phyloP scores from a whole-genome alignment of 2,113 vertebrate genomes.

The Propithecus coquereli region DNA sequence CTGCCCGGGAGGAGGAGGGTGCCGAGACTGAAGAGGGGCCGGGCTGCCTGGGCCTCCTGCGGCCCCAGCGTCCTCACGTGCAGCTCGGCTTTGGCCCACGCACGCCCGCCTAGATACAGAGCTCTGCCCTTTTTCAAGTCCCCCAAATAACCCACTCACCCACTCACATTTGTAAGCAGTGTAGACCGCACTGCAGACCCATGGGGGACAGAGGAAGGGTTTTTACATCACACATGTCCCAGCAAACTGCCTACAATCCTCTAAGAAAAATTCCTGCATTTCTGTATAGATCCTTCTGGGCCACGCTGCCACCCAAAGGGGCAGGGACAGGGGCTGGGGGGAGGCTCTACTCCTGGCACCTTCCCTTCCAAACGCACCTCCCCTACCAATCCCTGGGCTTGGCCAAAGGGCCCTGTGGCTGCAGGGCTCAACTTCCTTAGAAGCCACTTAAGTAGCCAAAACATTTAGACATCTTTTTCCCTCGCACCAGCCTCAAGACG shows the following conservation, averaged over 20 bases:
- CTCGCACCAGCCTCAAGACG: fast-evolving
- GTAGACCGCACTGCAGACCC: background rate
- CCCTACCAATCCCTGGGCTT: no score
- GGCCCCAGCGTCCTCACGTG: fast-evolving
- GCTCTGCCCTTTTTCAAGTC: background rate
- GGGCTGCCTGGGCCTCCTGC: background rate
- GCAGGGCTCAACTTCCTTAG: background rate
- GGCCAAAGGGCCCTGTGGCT: background rate
- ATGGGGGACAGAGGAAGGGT: background rate
- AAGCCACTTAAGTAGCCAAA: background rate
- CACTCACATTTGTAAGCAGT: background rate
- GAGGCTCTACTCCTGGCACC: background rate
- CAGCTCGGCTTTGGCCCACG: background rate
- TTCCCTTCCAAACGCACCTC: background rate
- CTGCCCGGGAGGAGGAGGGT: no score
- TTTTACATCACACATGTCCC: background rate
- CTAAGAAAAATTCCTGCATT: background rate
- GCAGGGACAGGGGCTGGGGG: no score
- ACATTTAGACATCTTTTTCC: background rate
- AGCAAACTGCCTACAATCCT: background rate
- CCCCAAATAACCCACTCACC: background rate
- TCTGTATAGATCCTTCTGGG: background rate
- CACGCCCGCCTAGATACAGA: background rate
- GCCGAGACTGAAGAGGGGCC: background rate
- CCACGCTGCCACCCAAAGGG: background rate